Evolutionary conservation across 2,888 invertebrate genomes (phyloP), one percentile per base, ranked within the genome.

Genomic region (Calliopum simillimum): DNA sequence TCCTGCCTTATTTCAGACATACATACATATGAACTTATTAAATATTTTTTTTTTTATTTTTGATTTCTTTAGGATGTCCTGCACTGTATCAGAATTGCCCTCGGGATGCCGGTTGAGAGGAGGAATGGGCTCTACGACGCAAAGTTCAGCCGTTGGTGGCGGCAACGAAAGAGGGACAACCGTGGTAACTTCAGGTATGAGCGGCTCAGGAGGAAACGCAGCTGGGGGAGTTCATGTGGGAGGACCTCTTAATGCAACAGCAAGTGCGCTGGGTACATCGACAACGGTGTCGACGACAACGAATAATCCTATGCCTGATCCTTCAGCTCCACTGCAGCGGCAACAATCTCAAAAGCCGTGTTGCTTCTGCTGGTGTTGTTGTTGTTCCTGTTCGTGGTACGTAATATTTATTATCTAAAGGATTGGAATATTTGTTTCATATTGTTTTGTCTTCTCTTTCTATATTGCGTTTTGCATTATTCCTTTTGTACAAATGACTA

Each of bases 341-440:
- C 82, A 85, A 83, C 81, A 88, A 81, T 87, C 88, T 66, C 87
- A 87, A 76, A 90, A 90, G 82, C 89, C 89, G 62, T 91, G 91
- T 82, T 91, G 90, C 82, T 89, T 91, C 78, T 90, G 91, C 79
- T 90, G 90, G 89, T 91, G 91, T 83, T 91, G 91, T 81, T 91
- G 91, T 85, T 91, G 91, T 86, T 90, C 90, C 84, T 91, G 91
- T 86, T 90, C 90, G 82, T 91, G 91, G 91, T 91, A 85, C 87
- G 87, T 86, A 11, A 56, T 33, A 56, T 55, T 14, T 13, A 23
- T 44, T 68, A n/a, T 44, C 46, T 53, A 43, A 51, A 41, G 68
- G 71, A 67, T 68, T 71, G 73, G 74, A 67, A 68, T 71, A 72
- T 21, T 53, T 16, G 13, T 59, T 59, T 58, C n/a, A n/a, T 33